phyloP scores from a whole-genome alignment of 1,140 invertebrate species.

The Matsumurasca onukii region DNA sequence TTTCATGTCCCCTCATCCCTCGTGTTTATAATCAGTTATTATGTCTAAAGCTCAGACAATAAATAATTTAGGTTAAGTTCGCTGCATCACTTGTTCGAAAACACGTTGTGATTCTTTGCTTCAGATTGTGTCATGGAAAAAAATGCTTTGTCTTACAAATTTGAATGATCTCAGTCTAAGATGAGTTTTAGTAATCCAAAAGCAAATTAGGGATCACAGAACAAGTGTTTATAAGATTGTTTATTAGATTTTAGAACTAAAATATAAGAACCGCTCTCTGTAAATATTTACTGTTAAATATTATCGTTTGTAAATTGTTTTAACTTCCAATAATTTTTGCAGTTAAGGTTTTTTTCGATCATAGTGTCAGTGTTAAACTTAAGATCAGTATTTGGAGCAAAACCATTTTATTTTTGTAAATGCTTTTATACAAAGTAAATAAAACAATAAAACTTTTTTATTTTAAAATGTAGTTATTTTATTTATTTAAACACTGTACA shows the following conservation, averaged over 20 bases:
- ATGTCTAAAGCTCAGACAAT: constrained; percentile 21
- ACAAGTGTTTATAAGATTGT: not conserved
- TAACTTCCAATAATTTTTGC: constrained; percentile 14
- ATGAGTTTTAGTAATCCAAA: not conserved
- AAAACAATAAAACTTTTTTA: constrained; percentile 34
- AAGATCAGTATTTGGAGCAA: constrained; percentile 26
- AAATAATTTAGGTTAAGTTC: constrained; percentile 21
- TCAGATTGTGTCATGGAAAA: too few species aligned
- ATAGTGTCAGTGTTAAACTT: not conserved
- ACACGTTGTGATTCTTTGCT: too few species aligned
- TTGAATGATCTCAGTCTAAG: constrained; percentile 18
- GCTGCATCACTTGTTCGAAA: not conserved
- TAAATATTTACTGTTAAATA: constrained; percentile 18
- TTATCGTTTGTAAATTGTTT: constrained; percentile 28
- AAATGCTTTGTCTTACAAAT: not conserved
- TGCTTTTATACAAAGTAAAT: constrained; percentile 27
- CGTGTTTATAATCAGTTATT: constrained; percentile 5
- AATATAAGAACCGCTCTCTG: not conserved
- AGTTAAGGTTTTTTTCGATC: not conserved
- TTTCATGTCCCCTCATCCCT: not conserved
- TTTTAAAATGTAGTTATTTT: constrained; percentile 41
- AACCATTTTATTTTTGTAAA: constrained; percentile 30
- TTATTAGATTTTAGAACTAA: not conserved
- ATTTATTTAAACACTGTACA: too few species aligned
- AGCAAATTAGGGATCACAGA: not conserved